Percentiles rank a stretch among this genome's conserved stretches.
Conservation (phyloP, 2,888 invertebrate species). For the Panzeria rudis region DNA sequence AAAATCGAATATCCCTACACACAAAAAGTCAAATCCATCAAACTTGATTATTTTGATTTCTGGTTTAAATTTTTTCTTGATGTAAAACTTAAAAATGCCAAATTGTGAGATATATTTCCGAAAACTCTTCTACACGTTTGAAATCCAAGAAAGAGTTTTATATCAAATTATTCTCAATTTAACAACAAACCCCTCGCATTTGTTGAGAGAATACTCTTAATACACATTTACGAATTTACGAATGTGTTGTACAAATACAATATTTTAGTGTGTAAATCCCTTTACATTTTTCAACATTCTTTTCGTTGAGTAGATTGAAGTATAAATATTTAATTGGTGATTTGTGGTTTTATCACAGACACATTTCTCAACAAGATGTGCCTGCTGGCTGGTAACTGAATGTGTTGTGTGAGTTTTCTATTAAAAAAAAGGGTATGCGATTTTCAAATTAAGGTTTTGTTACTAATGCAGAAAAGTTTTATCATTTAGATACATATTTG, state of each 20-base stretch:
- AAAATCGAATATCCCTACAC: too few relatives aligned
- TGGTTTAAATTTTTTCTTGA: too few relatives aligned
- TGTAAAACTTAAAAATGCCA: too few relatives aligned
- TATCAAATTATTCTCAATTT: too few relatives aligned
- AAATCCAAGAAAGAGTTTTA: too few relatives aligned
- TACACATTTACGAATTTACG: background rate
- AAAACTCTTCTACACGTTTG: too few relatives aligned
- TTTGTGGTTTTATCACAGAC: conserved; percentile 77
- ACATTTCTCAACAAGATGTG: conserved; percentile 51
- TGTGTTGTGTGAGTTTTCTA: conserved; percentile 32
- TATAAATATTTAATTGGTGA: conserved; percentile 83
- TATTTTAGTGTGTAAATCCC: conserved; percentile 50
- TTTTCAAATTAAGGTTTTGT: conserved; percentile 41
- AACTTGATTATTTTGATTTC: too few relatives aligned
- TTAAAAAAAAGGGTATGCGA: conserved; percentile 44
- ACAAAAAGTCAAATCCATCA: too few relatives aligned
- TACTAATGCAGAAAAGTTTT: background rate
- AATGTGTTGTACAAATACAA: background rate
- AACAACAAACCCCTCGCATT: too few relatives aligned
- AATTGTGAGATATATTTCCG: too few relatives aligned
- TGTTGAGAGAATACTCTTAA: too few relatives aligned
- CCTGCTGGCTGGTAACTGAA: background rate
- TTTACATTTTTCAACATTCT: conserved; percentile 75
- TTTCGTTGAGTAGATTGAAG: conserved; percentile 82
- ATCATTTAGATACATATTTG: background rate